Base-by-base conservation (phyloP, 2,113 vertebrate species). In the Salvelinus fontinalis region DNA sequence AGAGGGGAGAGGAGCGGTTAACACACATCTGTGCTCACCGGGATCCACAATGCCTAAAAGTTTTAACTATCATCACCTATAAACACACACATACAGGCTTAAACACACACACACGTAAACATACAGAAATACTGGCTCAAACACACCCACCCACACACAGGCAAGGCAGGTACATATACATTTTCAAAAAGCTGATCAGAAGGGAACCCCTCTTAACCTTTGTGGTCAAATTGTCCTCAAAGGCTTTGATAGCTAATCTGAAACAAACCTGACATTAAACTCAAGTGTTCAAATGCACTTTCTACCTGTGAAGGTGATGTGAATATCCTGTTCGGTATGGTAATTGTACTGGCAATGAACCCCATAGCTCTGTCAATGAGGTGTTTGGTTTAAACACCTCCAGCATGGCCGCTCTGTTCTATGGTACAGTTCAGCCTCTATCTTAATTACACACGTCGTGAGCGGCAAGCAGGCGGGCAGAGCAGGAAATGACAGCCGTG, bases 61-160 rank as follows among this genome's bases (percentile, higher is more conserved):
- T 49, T 79, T 83, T 75, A 62, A 78, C 79, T 75, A 77, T 74
- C 48, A 74, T 62, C 73, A 70, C 72, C 74, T 73, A 94, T 94
- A 93, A 94, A 94, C 91, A 93, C 88, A 91, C 89, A 87, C 80
- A 92, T 93, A 80, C 69, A 79, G 73, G 72, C 39, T 39, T 39
- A 39, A 60, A 44, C 39, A 44, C 39, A 44, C 80, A 59, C 75
- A 80, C 84, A 79, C 51, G 0, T 2, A 3, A 9, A 44, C 9
- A 2, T 11, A 44, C 39, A 11, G 7, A 39, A 39, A 39, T 39
- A 39, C 8, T 2, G 8, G 39, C 39, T 54, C 51, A 39, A 27
- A 39, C 49, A 39, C 65, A 57, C 49, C 4, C 48, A 39, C 65
- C 34, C 66, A 69, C n/a, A 24, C 59, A 24, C 59, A 62, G 59